Evolutionary conservation across 2,888 invertebrate genomes (phyloP).

Genomic region (Muscina levida): DNA sequence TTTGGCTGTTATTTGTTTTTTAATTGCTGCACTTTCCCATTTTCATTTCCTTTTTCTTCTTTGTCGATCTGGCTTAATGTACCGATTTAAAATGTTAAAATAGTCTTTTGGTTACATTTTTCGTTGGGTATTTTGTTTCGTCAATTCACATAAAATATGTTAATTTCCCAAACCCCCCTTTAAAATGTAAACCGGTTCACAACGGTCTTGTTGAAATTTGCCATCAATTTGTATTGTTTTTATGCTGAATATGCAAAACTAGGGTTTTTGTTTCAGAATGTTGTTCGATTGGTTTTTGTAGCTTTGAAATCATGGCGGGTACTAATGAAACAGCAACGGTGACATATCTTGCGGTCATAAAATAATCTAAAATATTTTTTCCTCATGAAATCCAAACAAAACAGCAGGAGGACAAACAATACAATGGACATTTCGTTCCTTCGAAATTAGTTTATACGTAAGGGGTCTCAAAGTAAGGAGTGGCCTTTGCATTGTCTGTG

Average conservation of each 20-base stretch:
- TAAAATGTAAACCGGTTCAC: neutral
- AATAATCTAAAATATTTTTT: neutral
- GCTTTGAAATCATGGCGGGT: neutral
- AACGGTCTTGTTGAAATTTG: conserved; percentile 2
- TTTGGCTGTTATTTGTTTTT: no score
- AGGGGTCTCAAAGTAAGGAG: conserved; percentile 11
- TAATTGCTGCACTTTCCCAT: no score
- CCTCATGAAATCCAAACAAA: neutral
- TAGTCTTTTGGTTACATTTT: neutral
- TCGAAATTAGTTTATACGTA: neutral
- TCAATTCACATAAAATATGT: neutral
- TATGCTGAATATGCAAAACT: neutral
- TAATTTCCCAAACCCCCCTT: neutral
- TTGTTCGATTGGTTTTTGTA: neutral
- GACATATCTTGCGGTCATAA: no score
- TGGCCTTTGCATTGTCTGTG: neutral
- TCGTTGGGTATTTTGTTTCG: neutral
- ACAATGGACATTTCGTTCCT: neutral
- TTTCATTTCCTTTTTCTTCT: neutral
- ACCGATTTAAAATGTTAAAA: neutral
- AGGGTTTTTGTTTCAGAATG: neutral
- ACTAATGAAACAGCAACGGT: neutral
- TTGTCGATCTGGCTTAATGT: neutral
- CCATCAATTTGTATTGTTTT: neutral
- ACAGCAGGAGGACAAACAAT: conserved; percentile 2